These are phyloP conservation scores for Xestia ashworthii DNA, from an alignment of 2,888 invertebrate genomes.

Conservation along the genomic window DNA sequence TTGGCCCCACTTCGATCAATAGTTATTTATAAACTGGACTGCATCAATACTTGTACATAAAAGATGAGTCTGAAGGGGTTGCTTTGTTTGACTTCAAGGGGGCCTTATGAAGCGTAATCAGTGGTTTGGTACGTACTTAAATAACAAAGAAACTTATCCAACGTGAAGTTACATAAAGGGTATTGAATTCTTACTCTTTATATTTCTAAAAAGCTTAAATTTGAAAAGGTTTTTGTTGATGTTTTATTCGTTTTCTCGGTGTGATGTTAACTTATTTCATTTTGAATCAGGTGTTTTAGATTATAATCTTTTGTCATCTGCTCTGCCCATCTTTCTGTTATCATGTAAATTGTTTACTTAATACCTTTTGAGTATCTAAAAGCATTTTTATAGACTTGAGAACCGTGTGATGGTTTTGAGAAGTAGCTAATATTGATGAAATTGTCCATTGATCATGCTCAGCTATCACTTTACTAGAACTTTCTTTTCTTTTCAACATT, in stretches of 20 bases:
- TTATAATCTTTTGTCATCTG: constrained; percentile 19
- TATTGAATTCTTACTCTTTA: background rate
- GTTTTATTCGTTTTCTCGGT: background rate
- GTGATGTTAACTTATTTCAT: background rate
- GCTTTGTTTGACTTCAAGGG: constrained; percentile 27
- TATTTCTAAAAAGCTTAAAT: background rate
- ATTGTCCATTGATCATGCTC: background rate
- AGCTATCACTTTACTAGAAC: background rate
- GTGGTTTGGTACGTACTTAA: background rate
- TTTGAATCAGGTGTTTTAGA: background rate
- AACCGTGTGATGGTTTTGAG: background rate
- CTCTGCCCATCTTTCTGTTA: constrained; percentile 12
- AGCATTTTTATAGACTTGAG: background rate
- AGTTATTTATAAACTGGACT: constrained; percentile 42
- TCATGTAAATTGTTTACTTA: background rate
- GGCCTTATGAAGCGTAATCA: background rate
- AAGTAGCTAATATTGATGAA: background rate
- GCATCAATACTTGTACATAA: constrained; percentile 48
- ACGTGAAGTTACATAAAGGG: background rate
- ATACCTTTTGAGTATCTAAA: no score
- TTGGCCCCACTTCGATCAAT: constrained; percentile 15
- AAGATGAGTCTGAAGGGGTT: constrained; percentile 29
- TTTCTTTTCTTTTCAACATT: background rate
- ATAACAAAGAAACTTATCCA: constrained; percentile 6
- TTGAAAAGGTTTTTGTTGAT: background rate